Evolutionary conservation across 35 echinoderm and acorn worm species (phyloP).

Genomic region (Apostichopus japonicus): DNA sequence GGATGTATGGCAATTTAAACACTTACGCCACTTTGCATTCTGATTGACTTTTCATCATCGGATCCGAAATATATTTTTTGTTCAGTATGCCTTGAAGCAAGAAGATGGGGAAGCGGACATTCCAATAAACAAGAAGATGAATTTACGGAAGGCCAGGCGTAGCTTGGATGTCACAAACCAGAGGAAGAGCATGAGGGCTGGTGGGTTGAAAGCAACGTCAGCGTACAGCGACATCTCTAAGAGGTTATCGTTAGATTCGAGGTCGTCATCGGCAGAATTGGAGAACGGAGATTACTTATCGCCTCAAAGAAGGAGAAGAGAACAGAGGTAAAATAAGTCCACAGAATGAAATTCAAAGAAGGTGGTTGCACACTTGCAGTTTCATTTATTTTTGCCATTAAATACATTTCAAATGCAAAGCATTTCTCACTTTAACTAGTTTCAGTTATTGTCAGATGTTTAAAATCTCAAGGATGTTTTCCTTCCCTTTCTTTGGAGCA

Average conservation of each 20-base stretch:
- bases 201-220: constrained; percentile 65
- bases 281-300: constrained; percentile 33
- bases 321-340: constrained; percentile 46
- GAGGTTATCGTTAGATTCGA: constrained; percentile 61
- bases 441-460: too few species aligned
- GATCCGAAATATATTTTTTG: neutral
- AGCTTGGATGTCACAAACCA: constrained; percentile 68
- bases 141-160: constrained; percentile 75
- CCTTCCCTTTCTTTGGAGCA: too few species aligned
- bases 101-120: constrained; percentile 97
- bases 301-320: constrained; percentile 72
- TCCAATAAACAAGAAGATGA: constrained; percentile 75
- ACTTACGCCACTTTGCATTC: too few species aligned
- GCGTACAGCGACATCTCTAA: constrained; percentile 66
- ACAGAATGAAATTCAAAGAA: too few species aligned
- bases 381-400: neutral
- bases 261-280: neutral
- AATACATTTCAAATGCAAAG: too few species aligned
- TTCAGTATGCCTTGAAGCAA: constrained; percentile 86
- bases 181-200: constrained; percentile 87
- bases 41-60: neutral
- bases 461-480: too few species aligned
- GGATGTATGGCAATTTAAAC: too few species aligned
- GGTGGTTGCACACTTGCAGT: neutral
- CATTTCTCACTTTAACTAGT: too few species aligned